phyloP scores from a whole-genome alignment of 2,888 invertebrate genomes.

The Brenthis hecate region DNA sequence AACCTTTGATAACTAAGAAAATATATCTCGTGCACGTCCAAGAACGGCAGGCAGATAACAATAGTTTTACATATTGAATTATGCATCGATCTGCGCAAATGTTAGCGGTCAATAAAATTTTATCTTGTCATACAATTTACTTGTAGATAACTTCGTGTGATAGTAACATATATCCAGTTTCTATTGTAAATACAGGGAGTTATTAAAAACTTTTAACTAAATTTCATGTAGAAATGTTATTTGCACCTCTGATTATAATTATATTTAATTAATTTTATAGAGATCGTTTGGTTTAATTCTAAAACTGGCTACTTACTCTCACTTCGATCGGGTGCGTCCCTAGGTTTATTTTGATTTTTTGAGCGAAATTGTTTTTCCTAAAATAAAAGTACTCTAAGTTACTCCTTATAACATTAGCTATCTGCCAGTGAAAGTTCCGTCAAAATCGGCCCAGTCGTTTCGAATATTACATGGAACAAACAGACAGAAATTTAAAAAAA shows the following conservation, averaged over 20 bases:
- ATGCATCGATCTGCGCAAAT: slow-evolving; percentile 31
- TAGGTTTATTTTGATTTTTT: too few relatives aligned
- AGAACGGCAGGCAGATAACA: slow-evolving; percentile 20
- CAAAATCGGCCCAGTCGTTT: too few relatives aligned
- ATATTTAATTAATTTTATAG: background rate
- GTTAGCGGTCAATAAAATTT: slow-evolving; percentile 36
- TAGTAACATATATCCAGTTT: slow-evolving; percentile 24
- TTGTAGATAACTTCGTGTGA: slow-evolving; percentile 27
- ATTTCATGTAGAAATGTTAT: background rate
- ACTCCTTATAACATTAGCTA: too few relatives aligned
- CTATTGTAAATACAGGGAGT: slow-evolving; percentile 2
- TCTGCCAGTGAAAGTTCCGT: too few relatives aligned
- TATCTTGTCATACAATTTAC: slow-evolving; percentile 35
- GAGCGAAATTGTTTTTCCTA: too few relatives aligned
- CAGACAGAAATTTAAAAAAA: too few relatives aligned
- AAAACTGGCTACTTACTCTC: background rate
- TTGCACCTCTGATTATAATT: background rate
- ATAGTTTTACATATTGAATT: slow-evolving; percentile 33
- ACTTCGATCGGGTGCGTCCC: too few relatives aligned
- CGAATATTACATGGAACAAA: too few relatives aligned
- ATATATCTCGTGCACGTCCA: slow-evolving; percentile 12
- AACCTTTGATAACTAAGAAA: background rate
- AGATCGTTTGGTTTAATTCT: background rate
- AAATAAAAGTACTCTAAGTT: too few relatives aligned
- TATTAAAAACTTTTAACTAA: background rate